Percentiles rank a stretch among this genome's conserved stretches.
phyloP scores from a whole-genome alignment of 2,888 invertebrate species.

The Leptogaster cylindrica region DNA sequence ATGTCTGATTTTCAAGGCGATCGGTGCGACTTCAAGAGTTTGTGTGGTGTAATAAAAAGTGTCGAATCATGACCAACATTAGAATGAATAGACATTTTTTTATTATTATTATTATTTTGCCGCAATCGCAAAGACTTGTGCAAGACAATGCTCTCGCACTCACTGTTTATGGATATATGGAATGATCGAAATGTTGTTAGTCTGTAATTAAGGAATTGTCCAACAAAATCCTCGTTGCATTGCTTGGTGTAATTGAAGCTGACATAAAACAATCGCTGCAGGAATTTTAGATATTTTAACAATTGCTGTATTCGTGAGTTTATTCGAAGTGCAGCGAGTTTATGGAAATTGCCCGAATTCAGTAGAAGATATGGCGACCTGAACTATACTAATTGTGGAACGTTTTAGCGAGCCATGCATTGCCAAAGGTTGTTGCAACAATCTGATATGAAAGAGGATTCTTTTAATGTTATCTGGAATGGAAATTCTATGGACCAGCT shows the following conservation, averaged over 20 bases:
- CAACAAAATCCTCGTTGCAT: conserved; percentile 19
- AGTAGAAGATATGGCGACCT: too few relatives aligned
- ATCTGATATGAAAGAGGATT: too few relatives aligned
- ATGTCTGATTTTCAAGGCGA: conserved; percentile 31
- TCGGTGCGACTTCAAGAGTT: conserved; percentile 15
- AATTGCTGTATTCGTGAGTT: too few relatives aligned
- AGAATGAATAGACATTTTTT: conserved; percentile 15
- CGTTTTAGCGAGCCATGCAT: too few relatives aligned
- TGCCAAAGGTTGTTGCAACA: too few relatives aligned
- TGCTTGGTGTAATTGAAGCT: conserved; percentile 13
- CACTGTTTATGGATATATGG: conserved; percentile 34
- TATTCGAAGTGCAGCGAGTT: too few relatives aligned
- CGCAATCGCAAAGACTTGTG: conserved; percentile 20
- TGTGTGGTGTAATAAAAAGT: neutral
- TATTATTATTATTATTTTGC: neutral
- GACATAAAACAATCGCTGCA: conserved; percentile 28
- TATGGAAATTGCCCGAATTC: too few relatives aligned
- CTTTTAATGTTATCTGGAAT: too few relatives aligned
- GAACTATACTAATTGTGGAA: too few relatives aligned
- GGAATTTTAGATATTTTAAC: conserved; percentile 26
- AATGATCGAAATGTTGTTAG: conserved; percentile 34
- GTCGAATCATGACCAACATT: conserved; percentile 23
- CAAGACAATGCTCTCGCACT: conserved; percentile 33
- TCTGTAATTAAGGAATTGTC: conserved; percentile 35
- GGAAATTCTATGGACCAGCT: too few relatives aligned